These are phyloP conservation scores for Apamea sordens DNA, from an alignment of 2,888 invertebrate species.

Conservation along the genomic window DNA sequence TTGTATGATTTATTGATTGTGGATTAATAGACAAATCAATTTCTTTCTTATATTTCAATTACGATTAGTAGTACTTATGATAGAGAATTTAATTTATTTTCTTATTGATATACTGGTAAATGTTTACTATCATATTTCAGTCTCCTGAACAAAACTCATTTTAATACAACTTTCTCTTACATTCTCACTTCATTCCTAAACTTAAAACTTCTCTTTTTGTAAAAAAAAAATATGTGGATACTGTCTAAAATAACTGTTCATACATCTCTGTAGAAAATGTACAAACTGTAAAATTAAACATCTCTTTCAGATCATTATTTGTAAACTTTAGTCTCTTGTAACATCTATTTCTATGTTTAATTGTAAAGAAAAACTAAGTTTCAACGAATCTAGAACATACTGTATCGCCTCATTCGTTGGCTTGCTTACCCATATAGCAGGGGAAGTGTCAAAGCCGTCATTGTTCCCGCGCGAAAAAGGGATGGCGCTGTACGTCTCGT, in stretches of 20 bases:
- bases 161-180: slow-evolving; percentile 1
- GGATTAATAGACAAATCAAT: neutral
- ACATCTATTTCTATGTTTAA: slow-evolving; percentile 20
- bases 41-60: neutral
- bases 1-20: neutral
- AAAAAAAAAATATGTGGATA: too few species aligned
- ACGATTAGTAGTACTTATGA: neutral
- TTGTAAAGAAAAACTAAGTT: slow-evolving; percentile 28
- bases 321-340: slow-evolving; percentile 17
- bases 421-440: neutral
- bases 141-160: slow-evolving; percentile 6
- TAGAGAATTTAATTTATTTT: neutral
- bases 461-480: neutral
- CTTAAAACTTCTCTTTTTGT: slow-evolving; percentile 11
- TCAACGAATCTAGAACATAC: slow-evolving; percentile 31
- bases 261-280: slow-evolving; percentile 36
- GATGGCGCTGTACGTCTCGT: neutral
- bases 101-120: neutral
- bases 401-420: neutral
- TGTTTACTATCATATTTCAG: slow-evolving; percentile 7
- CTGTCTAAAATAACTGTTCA: slow-evolving; percentile 1
- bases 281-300: slow-evolving; percentile 33
- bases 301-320: slow-evolving; percentile 14
- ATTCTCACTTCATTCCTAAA: slow-evolving; percentile 10
- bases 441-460: neutral